Percentiles rank a stretch among this genome's conserved stretches.
Conservation (phyloP, 2,888 invertebrate species). For the Hypolimnas misippus region DNA sequence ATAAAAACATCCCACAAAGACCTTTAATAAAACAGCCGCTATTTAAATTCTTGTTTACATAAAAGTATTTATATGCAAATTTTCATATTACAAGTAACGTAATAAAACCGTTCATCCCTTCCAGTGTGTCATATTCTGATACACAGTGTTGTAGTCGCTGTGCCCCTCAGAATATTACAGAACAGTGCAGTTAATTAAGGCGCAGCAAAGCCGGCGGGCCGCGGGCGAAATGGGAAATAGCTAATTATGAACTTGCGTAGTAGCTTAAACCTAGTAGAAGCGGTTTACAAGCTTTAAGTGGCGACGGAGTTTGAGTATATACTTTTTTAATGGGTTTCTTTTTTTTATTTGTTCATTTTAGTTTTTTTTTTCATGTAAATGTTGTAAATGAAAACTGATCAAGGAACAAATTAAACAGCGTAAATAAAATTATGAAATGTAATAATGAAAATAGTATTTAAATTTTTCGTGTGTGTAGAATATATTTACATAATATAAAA, state of each 20-base stretch:
- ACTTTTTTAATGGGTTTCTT: not conserved
- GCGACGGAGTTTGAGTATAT: conserved; percentile 38
- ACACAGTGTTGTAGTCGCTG: conserved; percentile 28
- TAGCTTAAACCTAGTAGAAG: conserved; percentile 63
- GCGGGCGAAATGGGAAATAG: conserved; percentile 78
- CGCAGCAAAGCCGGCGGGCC: conserved; percentile 67
- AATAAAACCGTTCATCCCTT: conserved; percentile 29
- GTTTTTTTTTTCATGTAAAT: no score
- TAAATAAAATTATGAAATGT: no score
- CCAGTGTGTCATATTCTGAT: conserved; percentile 34
- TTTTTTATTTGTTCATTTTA: conserved; percentile 14
- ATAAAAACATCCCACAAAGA: not conserved
- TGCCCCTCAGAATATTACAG: conserved; percentile 43
- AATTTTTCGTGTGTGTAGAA: no score
- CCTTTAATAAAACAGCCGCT: conserved; percentile 1
- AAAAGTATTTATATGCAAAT: conserved; percentile 4
- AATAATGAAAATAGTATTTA: no score
- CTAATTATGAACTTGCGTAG: conserved; percentile 81
- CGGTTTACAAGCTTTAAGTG: conserved; percentile 41
- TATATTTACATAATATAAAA: no score
- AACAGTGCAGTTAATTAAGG: conserved; percentile 76
- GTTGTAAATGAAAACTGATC: no score
- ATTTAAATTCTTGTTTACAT: not conserved
- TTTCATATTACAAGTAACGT: conserved; percentile 12
- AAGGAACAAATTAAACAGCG: no score